Evolutionary conservation across 1,140 invertebrate genomes (phyloP).

Genomic region (Alviniconcha marisindica): DNA sequence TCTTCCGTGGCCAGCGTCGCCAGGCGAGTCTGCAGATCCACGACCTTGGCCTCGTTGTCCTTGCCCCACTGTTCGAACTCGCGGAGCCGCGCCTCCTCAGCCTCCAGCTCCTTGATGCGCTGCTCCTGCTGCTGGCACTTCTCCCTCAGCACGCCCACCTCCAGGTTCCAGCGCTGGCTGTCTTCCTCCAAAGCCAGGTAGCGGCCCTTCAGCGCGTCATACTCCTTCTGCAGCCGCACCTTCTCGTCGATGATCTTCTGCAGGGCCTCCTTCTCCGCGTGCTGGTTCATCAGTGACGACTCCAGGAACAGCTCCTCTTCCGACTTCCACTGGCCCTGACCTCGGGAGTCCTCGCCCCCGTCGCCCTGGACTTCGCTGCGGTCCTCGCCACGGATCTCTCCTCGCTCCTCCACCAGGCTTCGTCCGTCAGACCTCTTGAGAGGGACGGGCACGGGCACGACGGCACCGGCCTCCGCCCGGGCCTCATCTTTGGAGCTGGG

Average conservation of each 20-base stretch:
- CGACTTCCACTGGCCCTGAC: constrained; percentile 1
- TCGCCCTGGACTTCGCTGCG: neutral
- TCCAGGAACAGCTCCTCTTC: constrained; percentile 20
- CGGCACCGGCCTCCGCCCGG: constrained; percentile 14
- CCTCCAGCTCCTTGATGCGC: constrained; percentile 35
- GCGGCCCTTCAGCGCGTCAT: constrained; percentile 5
- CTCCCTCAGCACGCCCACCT: constrained; percentile 12
- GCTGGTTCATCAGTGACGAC: constrained; percentile 28
- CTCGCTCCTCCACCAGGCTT: neutral
- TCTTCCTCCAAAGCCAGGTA: neutral
- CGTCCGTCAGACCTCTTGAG: neutral
- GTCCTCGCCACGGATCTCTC: constrained; percentile 23
- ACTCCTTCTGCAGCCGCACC: constrained; percentile 29
- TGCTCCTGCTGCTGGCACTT: constrained; percentile 19
- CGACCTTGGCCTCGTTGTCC: constrained; percentile 41
- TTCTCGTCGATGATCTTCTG: constrained; percentile 38
- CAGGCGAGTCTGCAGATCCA: constrained; percentile 40
- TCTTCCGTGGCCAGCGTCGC: constrained; percentile 33
- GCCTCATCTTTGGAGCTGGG: neutral
- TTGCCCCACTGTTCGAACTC: constrained; percentile 30
- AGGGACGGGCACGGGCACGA: neutral
- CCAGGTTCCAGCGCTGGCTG: constrained; percentile 12
- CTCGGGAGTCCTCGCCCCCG: neutral
- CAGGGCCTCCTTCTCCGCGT: constrained; percentile 33
- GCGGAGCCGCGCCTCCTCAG: constrained; percentile 3